These are phyloP conservation scores for Myotis davidii DNA, from an alignment of 2,113 vertebrate genomes.

Conservation along the genomic window DNA sequence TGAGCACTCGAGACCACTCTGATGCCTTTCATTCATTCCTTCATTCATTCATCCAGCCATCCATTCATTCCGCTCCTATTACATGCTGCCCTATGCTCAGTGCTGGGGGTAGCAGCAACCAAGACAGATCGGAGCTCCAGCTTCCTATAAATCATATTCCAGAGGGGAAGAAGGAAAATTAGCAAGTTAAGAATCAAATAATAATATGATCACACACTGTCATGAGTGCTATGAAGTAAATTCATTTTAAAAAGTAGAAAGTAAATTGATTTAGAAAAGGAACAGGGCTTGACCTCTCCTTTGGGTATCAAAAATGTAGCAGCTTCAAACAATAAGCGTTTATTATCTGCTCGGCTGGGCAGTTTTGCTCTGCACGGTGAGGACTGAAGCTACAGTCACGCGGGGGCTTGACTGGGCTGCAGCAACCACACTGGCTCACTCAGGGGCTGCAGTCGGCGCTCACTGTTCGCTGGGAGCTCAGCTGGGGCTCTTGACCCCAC, in stretches of 20 bases:
- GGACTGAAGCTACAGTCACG: background rate
- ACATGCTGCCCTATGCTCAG: background rate
- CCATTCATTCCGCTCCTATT: background rate
- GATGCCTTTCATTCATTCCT: background rate
- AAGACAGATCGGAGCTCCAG: background rate
- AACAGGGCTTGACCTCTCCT: background rate
- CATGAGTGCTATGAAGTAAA: background rate
- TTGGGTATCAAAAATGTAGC: background rate
- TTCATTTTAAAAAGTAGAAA: background rate
- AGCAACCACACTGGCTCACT: background rate
- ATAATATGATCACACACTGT: background rate
- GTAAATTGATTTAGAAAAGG: background rate
- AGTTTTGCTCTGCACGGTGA: background rate
- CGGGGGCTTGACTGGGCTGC: background rate
- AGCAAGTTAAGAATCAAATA: background rate
- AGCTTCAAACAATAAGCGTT: background rate
- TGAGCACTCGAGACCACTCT: background rate
- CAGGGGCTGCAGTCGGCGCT: fast-evolving
- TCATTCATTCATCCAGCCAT: background rate
- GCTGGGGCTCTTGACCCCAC: too few species aligned
- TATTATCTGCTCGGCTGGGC: background rate
- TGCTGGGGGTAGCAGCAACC: background rate
- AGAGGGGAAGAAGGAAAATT: background rate
- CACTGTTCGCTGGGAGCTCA: background rate
- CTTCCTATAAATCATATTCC: background rate